A percentile compares a stretch with the other conserved stretches of the same genome.
These are phyloP conservation scores for Lasius platythorax DNA, from an alignment of 2,888 invertebrate species.

Conservation along the genomic window DNA sequence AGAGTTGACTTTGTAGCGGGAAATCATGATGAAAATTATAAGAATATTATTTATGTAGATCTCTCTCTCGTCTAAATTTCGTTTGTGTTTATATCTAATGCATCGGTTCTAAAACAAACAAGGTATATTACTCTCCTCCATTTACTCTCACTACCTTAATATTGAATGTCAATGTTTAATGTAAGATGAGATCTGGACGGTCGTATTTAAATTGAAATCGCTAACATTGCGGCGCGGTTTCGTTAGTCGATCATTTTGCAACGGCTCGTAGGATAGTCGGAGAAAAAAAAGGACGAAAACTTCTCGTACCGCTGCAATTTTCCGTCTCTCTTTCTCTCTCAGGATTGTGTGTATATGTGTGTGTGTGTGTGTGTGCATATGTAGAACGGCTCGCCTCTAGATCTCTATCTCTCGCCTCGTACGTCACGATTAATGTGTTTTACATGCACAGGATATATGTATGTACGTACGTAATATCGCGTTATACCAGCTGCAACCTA, in stretches of 20 bases:
- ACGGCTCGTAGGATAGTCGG: background rate
- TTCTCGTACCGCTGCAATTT: conserved; percentile 43
- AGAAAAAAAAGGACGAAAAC: conserved; percentile 41
- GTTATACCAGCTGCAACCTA: conserved; percentile 56
- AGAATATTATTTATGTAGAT: background rate
- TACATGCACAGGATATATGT: conserved; percentile 26
- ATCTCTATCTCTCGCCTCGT: conserved; percentile 61
- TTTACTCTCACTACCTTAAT: conserved; percentile 2
- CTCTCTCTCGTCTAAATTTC: background rate
- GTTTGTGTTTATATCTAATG: background rate
- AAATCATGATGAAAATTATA: conserved; percentile 2
- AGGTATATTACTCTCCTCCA: background rate
- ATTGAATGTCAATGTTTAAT: conserved; percentile 41
- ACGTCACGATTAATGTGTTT: conserved; percentile 57
- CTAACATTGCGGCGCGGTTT: conserved; percentile 54
- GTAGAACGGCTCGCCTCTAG: conserved; percentile 45
- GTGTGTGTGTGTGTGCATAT: background rate
- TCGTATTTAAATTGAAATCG: conserved; percentile 9
- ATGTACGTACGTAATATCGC: conserved; percentile 24
- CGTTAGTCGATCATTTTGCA: conserved; percentile 66
- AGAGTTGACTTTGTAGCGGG: background rate
- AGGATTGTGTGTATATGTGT: background rate
- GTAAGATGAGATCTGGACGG: conserved; percentile 33
- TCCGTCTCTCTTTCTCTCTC: conserved; percentile 39
- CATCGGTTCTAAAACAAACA: background rate